These are phyloP conservation scores for Drosophila varians DNA, from an alignment of 1,140 invertebrate species.

Conservation along the genomic window DNA sequence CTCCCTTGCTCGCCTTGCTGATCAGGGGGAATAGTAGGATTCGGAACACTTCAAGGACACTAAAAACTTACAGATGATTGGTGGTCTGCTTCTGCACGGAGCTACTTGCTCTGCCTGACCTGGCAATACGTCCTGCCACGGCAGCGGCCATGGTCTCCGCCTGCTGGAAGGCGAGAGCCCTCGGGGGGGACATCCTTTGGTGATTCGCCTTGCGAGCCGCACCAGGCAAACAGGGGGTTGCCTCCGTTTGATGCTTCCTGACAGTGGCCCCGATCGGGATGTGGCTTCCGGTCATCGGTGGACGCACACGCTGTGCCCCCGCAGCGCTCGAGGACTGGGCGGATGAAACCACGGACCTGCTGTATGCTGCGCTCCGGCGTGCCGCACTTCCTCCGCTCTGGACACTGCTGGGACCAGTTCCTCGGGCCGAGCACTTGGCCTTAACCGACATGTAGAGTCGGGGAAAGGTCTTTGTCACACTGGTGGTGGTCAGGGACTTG, in stretches of 20 bases:
- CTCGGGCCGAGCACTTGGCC: slow-evolving; percentile 11
- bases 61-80: slow-evolving; percentile 14
- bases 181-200: neutral
- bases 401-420: neutral
- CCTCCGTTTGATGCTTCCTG: neutral
- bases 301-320: neutral
- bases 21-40: neutral
- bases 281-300: neutral
- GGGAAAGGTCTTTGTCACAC: slow-evolving; percentile 2
- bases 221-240: neutral
- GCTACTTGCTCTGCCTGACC: neutral
- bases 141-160: neutral
- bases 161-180: neutral
- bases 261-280: neutral
- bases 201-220: slow-evolving; percentile 1
- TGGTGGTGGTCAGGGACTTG: neutral
- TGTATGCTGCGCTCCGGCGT: neutral
- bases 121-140: slow-evolving; percentile 1
- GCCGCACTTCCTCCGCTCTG: neutral
- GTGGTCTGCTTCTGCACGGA: neutral
- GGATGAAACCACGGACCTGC: neutral
- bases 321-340: neutral
- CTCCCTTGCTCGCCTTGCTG: slow-evolving; percentile 8
- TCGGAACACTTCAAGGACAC: neutral
- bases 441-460: slow-evolving; percentile 19